Evolutionary conservation across 2,797 vertebrate species (phyloP), one percentile per base, ranked within the genome.

Genomic region (Macrochelys suwanniensis): DNA sequence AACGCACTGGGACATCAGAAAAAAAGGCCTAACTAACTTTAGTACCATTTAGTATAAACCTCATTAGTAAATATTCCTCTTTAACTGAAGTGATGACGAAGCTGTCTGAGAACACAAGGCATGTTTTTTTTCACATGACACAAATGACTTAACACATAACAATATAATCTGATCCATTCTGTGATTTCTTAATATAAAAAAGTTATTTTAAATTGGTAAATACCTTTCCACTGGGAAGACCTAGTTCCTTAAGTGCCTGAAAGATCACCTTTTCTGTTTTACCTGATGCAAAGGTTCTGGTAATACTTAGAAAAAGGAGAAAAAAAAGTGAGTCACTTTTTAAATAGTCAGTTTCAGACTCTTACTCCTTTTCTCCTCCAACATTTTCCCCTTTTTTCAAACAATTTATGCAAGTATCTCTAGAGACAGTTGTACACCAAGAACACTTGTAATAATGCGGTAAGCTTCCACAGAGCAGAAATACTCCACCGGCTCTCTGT

Each of bases 191-290:
- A 88, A 45, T 42, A 84, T 2, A 92, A 25, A 85, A 87, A 92
- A 89, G 26, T 89, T 83, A 88, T 47, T 92, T 79, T 85, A 92
- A 93, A 49, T 71, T 10, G 92, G 54, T 78, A 84, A 96, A 98
- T 98, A 99, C 99, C 99, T 99, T 99, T 98, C 99, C 99, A 92
- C 99, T 99, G 50, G 99, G 99, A 96, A 99, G 99, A 94, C 99
- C 99, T 77, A 99, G 98, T 95, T 99, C 99, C 98, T 99, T 99
- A 92, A 99, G 98, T 11, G 99, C 99, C 98, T 99, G 99, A 97
- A 99, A 99, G 97, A 99, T 99, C 89, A 99, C 99, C 97, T 99
- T 99, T 98, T 99, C 99, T 7, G 99, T 99, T 98, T 99, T 99
- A 90, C 99, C 99, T 11, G 99, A 99, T 31, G 99, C 99, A 98